phyloP scores from a whole-genome alignment of 2,113 vertebrate genomes.

The Rana temporaria region DNA sequence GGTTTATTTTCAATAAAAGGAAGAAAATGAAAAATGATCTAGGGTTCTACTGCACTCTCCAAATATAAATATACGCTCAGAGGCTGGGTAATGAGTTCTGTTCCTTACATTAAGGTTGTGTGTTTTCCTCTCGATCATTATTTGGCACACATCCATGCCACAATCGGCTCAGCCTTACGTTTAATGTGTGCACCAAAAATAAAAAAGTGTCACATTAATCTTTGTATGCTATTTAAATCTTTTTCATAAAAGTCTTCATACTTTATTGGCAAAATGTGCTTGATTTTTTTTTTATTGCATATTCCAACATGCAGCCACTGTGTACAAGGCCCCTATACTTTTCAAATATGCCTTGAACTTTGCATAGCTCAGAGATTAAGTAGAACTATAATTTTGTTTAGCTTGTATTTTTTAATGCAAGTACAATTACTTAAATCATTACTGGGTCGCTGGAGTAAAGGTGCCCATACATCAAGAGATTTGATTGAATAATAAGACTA shows the following conservation, averaged over 20 bases:
- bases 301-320: slow-evolving; percentile 18
- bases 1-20: slow-evolving; percentile 51
- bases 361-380: slow-evolving; percentile 2
- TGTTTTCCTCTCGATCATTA: slow-evolving; percentile 57
- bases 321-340: background rate
- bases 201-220: slow-evolving; percentile 58
- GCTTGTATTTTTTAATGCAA: slow-evolving; percentile 24
- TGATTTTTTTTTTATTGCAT: slow-evolving; percentile 43
- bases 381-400: slow-evolving; percentile 13
- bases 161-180: slow-evolving; percentile 57
- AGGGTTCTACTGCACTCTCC: slow-evolving; percentile 51
- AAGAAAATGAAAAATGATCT: slow-evolving; percentile 54
- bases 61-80: slow-evolving; percentile 51
- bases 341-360: slow-evolving; percentile 2
- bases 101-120: slow-evolving; percentile 57
- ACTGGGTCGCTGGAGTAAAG: too few species aligned
- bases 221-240: slow-evolving; percentile 59
- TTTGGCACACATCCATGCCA: slow-evolving; percentile 53
- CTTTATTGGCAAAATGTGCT: slow-evolving; percentile 55
- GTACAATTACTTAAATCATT: background rate
- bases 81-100: slow-evolving; percentile 53
- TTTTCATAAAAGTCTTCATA: slow-evolving; percentile 56
- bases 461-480: too few species aligned
- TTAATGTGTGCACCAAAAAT: slow-evolving; percentile 55
- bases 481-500: too few species aligned